Evolutionary conservation across 2,113 vertebrate species (phyloP), one percentile per base, ranked within the genome.

Genomic region (Cyprinodon variegatus): DNA sequence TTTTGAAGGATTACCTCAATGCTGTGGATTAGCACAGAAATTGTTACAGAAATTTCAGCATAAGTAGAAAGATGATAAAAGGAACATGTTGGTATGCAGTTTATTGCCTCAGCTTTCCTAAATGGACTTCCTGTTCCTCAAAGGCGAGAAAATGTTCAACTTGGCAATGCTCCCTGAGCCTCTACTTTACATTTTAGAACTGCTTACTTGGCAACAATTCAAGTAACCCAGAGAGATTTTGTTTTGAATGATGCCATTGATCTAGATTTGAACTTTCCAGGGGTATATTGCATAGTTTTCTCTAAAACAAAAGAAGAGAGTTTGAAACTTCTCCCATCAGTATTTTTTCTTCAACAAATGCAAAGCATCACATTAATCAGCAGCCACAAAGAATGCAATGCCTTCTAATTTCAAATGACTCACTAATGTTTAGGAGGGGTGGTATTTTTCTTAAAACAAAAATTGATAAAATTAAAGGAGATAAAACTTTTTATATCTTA

Each of bases 1-100:
- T 83, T 83, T 84, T 72, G 60, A 77, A 72, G 83, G 86, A 86
- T 92, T 90, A 84, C 77, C 72, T 82, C 69, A 72, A 78, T 68
- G 63, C 39, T 43, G 65, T 74, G 85, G 86, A 86, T 92, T 89
- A 88, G 82, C 8, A 66, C 15, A 69, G 46, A 83, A 77, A 74
- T 81, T 84, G 68, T 80, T 82, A 70, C 84, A 86, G 81, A 82
- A 61, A 86, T 83, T 90, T 83, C 85, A 76, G 71, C 70, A 72
- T 53, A 65, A 74, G 78, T 82, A 41, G 59, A 78, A 39, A 69
- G 70, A 81, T 57, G 79, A 85, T 81, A 83, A 86, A 57, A 85
- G 57, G 41, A 48, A 78, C 81, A 84, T 65, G 67, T 59, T 60
- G 68, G 48, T 61, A 11, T 65, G 61, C 66, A 69, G 68, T 77